These are phyloP conservation scores for Pterostichus niger DNA, from an alignment of 2,888 invertebrate species.

Conservation along the genomic window DNA sequence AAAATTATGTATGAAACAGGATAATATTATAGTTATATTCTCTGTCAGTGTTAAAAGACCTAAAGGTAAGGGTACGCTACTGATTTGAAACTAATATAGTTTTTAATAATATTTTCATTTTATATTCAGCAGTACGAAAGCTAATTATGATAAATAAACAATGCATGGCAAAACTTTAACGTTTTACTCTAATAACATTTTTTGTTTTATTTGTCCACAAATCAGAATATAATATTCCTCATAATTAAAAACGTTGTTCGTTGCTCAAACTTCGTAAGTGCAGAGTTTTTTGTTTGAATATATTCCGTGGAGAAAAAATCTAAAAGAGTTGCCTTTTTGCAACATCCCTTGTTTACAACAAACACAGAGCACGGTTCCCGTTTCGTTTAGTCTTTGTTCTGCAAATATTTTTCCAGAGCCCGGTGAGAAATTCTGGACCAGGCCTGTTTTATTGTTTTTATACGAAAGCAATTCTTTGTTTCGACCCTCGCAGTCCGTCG, in stretches of 20 bases:
- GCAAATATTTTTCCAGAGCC: slow-evolving; percentile 51
- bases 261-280: not conserved
- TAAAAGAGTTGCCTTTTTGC: slow-evolving; percentile 24
- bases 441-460: slow-evolving; percentile 60
- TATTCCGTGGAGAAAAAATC: slow-evolving; percentile 13
- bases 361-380: not conserved
- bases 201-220: slow-evolving; percentile 3
- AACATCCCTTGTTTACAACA: slow-evolving; percentile 34
- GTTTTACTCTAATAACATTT: no score
- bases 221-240: slow-evolving; percentile 23
- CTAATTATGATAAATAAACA: no score
- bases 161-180: no score
- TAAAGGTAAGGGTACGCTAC: no score
- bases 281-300: not conserved
- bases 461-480: slow-evolving; percentile 63
- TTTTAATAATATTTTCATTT: no score
- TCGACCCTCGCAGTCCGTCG: slow-evolving; percentile 40
- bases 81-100: no score
- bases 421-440: slow-evolving; percentile 38
- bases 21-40: no score
- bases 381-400: slow-evolving; percentile 44
- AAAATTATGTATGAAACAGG: no score
- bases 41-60: no score
- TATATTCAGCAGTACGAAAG: no score
- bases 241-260: slow-evolving; percentile 6